phyloP scores from a whole-genome alignment of 2,113 vertebrate species.

The Callithrix jacchus region DNA sequence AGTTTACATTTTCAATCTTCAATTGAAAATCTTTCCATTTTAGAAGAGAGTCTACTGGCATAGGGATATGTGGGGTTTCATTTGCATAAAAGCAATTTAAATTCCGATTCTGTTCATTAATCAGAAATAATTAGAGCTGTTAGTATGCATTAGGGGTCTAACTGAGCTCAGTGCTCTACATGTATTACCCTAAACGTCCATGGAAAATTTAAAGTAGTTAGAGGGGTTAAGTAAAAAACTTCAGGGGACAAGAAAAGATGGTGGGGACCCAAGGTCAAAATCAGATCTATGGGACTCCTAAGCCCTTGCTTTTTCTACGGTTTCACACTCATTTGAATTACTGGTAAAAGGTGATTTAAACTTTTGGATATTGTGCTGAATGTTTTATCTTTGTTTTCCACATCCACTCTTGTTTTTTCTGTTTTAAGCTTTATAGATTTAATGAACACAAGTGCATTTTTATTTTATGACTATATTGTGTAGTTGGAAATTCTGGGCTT shows the following conservation, averaged over 20 bases:
- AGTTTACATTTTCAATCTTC: background rate
- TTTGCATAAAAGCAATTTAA: constrained; percentile 48
- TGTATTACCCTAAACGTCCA: background rate
- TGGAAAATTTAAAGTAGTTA: background rate
- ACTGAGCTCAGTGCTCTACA: background rate
- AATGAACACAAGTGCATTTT: too few species aligned
- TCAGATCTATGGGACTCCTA: background rate
- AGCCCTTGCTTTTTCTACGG: background rate
- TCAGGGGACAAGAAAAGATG: background rate
- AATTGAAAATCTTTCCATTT: background rate
- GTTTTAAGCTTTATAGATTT: too few species aligned
- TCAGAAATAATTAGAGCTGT: constrained; percentile 37
- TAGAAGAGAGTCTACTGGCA: background rate
- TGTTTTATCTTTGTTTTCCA: background rate
- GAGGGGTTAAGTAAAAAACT: background rate
- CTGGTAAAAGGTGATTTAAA: background rate
- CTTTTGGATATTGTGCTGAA: background rate
- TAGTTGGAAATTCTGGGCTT: too few species aligned
- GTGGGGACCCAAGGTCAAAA: background rate
- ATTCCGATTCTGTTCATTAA: constrained; percentile 20
- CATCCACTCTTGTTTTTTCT: background rate
- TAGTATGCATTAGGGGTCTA: background rate
- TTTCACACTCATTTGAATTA: background rate
- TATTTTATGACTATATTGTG: too few species aligned
- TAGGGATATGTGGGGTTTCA: background rate